phyloP scores from a whole-genome alignment of 2,797 vertebrate species.

The Scomberomorus guttatus region DNA sequence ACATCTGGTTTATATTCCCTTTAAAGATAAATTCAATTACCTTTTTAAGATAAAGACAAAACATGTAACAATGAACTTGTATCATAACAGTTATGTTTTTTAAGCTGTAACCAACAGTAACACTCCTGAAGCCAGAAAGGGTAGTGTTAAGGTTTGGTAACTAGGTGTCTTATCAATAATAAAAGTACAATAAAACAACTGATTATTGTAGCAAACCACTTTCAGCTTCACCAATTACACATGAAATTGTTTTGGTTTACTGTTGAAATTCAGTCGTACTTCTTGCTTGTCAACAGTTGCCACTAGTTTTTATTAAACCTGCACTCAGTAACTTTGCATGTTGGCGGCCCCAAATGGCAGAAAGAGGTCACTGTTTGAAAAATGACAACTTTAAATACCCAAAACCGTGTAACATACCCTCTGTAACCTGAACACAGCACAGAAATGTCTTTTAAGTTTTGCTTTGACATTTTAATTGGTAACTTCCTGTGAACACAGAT shows the following conservation, averaged over 20 bases:
- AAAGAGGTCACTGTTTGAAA: constrained; percentile 14
- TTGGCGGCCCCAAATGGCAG: constrained; percentile 27
- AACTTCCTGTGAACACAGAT: too few species aligned
- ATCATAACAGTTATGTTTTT: not conserved
- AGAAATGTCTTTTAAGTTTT: not conserved
- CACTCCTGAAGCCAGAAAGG: not conserved
- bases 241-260: not conserved
- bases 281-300: too few species aligned
- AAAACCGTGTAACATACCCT: not conserved
- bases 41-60: constrained; percentile 19
- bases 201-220: not conserved
- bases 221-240: not conserved
- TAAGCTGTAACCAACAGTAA: constrained; percentile 5
- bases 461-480: not conserved
- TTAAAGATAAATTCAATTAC: constrained; percentile 18
- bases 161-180: not conserved
- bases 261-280: too few species aligned
- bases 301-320: constrained; percentile 1
- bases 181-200: not conserved
- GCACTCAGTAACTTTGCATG: not conserved
- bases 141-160: not conserved
- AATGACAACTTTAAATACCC: not conserved
- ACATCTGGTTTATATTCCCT: not conserved
- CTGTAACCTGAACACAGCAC: not conserved
- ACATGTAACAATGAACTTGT: not conserved